Evolutionary conservation across 1,140 invertebrate species (phyloP), one percentile per base, ranked within the genome.

Genomic region (Leptinotarsa undecemlineata): DNA sequence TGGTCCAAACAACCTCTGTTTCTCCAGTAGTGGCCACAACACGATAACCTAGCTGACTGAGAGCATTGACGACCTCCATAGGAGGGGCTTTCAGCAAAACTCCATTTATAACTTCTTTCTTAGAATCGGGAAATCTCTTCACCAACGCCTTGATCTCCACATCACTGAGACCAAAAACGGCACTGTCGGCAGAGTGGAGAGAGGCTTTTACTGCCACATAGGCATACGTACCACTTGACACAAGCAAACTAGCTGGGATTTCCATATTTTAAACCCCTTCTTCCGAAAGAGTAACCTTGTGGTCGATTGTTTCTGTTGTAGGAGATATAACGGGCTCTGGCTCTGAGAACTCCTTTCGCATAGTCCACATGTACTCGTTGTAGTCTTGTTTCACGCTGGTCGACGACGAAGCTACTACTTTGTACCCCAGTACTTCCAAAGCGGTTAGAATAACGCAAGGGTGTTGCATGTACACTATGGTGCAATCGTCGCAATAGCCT

Each of bases 321-420:
- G 77, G 63, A 20, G 63, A 20, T 19, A 76, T 69, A 1, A 76
- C 68, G 13, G 89, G 90, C 84, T 95, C 94, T 62, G 93, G 93
- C 82, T 95, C 94, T 69, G 90, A 87, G 85, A 95, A 95, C 79
- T 95, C 93, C 86, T 93, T 94, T 88, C 93, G 91, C 92, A 95
- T 94, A 85, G 94, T 95, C 94, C 94, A 95, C 92, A 95, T 94
- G 80, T 94, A 94, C 82, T 94, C 93, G 88, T 94, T 94, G 82
- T 94, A 94, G 83, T 94, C 93, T 86, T 94, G 92, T 85, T 94
- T 94, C 47, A 94, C 92, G 75, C 92, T 90, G 73, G 92, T 94
- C 67, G 93, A 94, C 75, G 93, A 94, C 42, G 93, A 94, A 75
- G 94, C 93, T 33, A 95, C 92, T 62, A 95, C 93, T 86, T 92